Evolutionary conservation across 2,113 vertebrate species (phyloP), one percentile per base, ranked within the genome.

Genomic region (Catharus minimus): DNA sequence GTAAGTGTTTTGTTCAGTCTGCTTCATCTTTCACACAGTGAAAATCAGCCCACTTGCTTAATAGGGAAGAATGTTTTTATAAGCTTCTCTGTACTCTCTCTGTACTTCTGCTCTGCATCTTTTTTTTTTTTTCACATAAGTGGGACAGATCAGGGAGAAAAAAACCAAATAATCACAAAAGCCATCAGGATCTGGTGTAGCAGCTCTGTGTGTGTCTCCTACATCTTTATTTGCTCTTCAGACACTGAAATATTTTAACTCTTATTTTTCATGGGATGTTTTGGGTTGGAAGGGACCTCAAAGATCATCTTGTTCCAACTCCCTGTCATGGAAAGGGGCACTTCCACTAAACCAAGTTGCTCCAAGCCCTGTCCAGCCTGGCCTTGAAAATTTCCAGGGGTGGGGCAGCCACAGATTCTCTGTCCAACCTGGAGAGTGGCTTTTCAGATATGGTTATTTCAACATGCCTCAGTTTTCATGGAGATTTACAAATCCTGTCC

Each of bases 31-130:
- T 67, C 53, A 46, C 39, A 21, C 71, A 52, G 38, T 57, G 88
- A 82, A 96, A 95, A 77, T 95, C 92, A 93, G 64, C 43, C 38
- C 33, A 19, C 50, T 66, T 90, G 32, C 84, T 94, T 73, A 46
- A 64, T 9, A n/a, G 75, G n/a, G 67, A 89, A 62, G 78, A 82
- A 85, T 64, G 81, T 73, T 93, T 79, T 90, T 39, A 18, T 44
- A 50, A 89, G 24, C 36, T 58, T 76, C 84, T 80, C 64, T 76
- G 38, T 58, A 6, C 76, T 90, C 82, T 60, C 43, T 17, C 6
- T 33, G n/a, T n/a, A n/a, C 89, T 92, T 58, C 71, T 82, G 61
- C 53, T 93, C 52, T 66, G 28, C 52, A 20, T n/a, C 32, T 60
- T 56, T 56, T 60, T 60, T 56, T 56, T 60, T 44, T 55, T 28